A percentile compares a stretch with the other conserved stretches of the same genome.
phyloP scores from a whole-genome alignment of 2,888 invertebrate species.

The Nycteola revayana region DNA sequence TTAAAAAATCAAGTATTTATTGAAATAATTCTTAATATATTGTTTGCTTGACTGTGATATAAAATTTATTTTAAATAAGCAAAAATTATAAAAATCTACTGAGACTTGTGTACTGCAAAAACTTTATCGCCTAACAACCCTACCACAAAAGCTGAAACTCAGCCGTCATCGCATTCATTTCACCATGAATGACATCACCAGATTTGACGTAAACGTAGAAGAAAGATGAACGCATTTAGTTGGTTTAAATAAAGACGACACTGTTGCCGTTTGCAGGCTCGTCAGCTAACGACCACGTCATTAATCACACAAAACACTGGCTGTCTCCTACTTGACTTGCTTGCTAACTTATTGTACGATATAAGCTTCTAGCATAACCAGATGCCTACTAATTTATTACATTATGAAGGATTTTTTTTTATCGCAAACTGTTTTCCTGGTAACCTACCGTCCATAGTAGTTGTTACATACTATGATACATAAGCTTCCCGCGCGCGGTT shows the following conservation, averaged over 20 bases:
- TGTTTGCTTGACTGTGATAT: too few relatives aligned
- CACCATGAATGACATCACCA: slow-evolving; percentile 32
- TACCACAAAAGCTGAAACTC: slow-evolving; percentile 18
- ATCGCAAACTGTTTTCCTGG: too few relatives aligned
- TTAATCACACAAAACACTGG: slow-evolving; percentile 65
- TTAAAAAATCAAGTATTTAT: too few relatives aligned
- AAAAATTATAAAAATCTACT: too few relatives aligned
- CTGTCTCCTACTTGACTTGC: slow-evolving; percentile 51
- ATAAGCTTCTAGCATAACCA: slow-evolving; percentile 34
- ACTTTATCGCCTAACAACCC: too few relatives aligned
- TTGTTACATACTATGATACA: too few relatives aligned
- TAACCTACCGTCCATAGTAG: too few relatives aligned
- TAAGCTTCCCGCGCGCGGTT: too few relatives aligned
- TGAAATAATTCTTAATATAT: too few relatives aligned
- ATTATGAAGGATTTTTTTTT: slow-evolving; percentile 5
- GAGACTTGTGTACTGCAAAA: too few relatives aligned
- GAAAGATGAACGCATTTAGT: slow-evolving; percentile 52
- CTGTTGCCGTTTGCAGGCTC: slow-evolving; percentile 59
- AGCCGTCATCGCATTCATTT: slow-evolving; percentile 19
- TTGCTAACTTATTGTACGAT: slow-evolving; percentile 39
- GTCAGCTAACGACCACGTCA: slow-evolving; percentile 57
- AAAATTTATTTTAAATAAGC: too few relatives aligned
- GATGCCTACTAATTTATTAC: slow-evolving; percentile 31
- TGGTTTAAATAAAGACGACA: slow-evolving; percentile 60
- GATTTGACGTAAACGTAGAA: slow-evolving; percentile 36